Evolutionary conservation across 1,140 invertebrate species (phyloP), one percentile per base, ranked within the genome.

Genomic region (Hyposmocoma kahamanoa): DNA sequence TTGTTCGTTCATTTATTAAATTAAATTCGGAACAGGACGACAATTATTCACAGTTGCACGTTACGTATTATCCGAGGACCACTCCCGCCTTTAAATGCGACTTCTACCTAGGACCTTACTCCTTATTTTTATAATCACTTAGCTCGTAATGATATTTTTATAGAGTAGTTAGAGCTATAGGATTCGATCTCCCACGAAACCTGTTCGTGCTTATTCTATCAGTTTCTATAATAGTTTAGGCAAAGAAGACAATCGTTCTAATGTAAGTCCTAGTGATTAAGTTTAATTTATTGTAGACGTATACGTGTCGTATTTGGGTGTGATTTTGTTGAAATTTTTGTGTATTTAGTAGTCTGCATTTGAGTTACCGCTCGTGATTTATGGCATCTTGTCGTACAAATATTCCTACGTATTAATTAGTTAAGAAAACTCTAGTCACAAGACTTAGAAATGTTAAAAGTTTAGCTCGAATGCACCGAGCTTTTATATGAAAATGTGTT

Each of bases 331-430:
- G 32, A 21, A 41, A 41, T 20, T 80, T 70, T n/a, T n/a, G 65
- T 76, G 65, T 80, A 77, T 64, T 73, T 76, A 75, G 70, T 72
- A 83, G 71, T 82, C 70, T 82, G 78, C 79, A 85, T 85, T 85
- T 83, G 78, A 85, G 82, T 85, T 85, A 85, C 82, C 82, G 77
- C 72, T 83, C 81, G 82, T 85, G 75, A 83, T 84, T 75, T 70
- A 82, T 81, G 82, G 79, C 82, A 85, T 85, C 82, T 82, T 75
- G 76, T 82, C 82, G 82, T 85, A 85, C 82, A 85, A 85, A 85
- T 85, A 85, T 85, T 85, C 82, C 82, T 85, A 73, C 70, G 70
- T 85, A 83, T 80, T 84, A 80, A 72, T 72, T 80, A 76, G 66
- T 63, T 81, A 85, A 80, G 78, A 65, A 74, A 82, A 82, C 79